Conservation (phyloP, 2,797 vertebrate species). For the Neoniphon sammara region DNA sequence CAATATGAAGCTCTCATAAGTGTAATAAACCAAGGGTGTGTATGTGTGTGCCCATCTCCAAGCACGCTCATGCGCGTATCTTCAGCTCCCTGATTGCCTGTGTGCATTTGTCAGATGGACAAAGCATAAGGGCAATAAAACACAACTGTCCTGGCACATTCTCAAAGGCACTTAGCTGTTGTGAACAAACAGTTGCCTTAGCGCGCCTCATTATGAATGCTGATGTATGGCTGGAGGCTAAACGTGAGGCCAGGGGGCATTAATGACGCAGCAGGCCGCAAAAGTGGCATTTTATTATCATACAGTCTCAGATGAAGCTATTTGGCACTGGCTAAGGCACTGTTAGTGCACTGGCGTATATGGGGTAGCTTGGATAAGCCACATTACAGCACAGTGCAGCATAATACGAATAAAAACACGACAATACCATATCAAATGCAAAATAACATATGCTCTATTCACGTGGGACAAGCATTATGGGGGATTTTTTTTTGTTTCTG, state of each 20-base stretch:
- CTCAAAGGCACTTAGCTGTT: constrained; percentile 33
- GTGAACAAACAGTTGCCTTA: constrained; percentile 20
- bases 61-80: constrained; percentile 8
- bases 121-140: constrained; percentile 49
- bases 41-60: background rate
- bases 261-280: constrained; percentile 24
- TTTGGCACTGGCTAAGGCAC: constrained; percentile 7
- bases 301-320: background rate
- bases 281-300: constrained; percentile 44
- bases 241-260: constrained; percentile 39
- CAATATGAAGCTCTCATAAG: constrained; percentile 15
- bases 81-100: background rate
- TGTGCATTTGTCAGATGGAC: constrained; percentile 37
- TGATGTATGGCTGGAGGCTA: constrained; percentile 38
- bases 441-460: too few relatives aligned
- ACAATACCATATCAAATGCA: too few relatives aligned
- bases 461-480: too few relatives aligned
- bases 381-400: background rate
- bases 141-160: constrained; percentile 29
- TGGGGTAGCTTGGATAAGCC: background rate
- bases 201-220: constrained; percentile 39
- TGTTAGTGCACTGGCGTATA: background rate
- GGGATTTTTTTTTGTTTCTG: too few relatives aligned
- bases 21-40: constrained; percentile 20
- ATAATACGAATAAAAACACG: background rate